These are phyloP conservation scores for Epirrita christyi DNA, from an alignment of 2,888 invertebrate genomes.

Conservation along the genomic window DNA sequence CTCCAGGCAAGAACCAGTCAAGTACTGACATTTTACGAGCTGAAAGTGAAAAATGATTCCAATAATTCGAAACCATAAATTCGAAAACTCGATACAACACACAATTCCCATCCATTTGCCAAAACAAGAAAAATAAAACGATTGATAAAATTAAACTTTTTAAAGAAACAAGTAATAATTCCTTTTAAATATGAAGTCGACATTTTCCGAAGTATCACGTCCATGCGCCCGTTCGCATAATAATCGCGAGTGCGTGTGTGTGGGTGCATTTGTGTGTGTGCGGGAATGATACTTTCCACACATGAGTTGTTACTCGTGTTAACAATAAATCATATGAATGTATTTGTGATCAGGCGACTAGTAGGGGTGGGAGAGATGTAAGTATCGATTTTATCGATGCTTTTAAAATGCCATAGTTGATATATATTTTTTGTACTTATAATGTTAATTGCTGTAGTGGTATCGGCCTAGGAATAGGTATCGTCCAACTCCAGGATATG, in stretches of 20 bases:
- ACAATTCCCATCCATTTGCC: constrained; percentile 23
- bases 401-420: neutral
- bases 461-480: no score
- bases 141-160: constrained; percentile 41
- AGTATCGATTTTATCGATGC: constrained; percentile 36
- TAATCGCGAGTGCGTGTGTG: constrained; percentile 42
- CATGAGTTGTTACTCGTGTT: constrained; percentile 75
- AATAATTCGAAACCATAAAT: constrained; percentile 22
- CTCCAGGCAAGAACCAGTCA: neutral
- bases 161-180: constrained; percentile 41
- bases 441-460: no score
- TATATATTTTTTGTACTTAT: no score
- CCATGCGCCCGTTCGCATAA: constrained; percentile 52
- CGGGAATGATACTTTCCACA: constrained; percentile 71
- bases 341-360: constrained; percentile 73
- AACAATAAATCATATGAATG: constrained; percentile 82
- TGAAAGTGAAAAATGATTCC: constrained; percentile 15
- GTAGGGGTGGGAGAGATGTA: constrained; percentile 47
- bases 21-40: constrained; percentile 5
- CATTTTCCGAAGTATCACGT: constrained; percentile 60
- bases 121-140: constrained; percentile 30
- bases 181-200: constrained; percentile 48
- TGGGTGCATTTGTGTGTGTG: constrained; percentile 51
- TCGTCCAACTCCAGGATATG: no score
- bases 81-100: constrained; percentile 26